Evolutionary conservation across 53 echinoderm and acorn worm genomes (phyloP), one percentile per base, ranked within the genome.

Genomic region (Echinarachnius parma): DNA sequence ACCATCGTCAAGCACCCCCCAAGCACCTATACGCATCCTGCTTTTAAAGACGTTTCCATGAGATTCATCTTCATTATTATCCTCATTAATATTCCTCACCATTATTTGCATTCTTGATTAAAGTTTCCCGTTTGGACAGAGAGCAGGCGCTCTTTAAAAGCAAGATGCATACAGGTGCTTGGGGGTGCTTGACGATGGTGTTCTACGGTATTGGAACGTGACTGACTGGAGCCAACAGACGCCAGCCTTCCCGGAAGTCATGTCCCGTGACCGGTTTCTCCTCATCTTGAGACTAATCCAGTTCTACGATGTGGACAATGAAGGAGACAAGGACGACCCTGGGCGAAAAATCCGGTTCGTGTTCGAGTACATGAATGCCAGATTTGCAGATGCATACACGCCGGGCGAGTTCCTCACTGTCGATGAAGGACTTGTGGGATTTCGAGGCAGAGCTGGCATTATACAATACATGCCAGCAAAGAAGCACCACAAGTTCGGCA

Each of bases 271-370:
- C 52, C 52, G 18, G 13, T 50, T 50, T 19, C 9, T 50, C 4
- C 52, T 50, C 10, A 10, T 50, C 52, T 19, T 50, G 13, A 10
- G 52, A 4, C 19, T 50, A 4, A 4, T 50, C 13, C 52, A 16
- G 52, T 50, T 50, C 20, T 50, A 50, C 18, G 52, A 50, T 50
- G 52, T 50, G 52, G 19, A 50, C 52, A 50, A 50, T 19, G 52
- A 50, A 50, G 52, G 52, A 4, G 52, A 50, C 5, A 19, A 13
- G 4, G 52, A 9, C 20, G 52, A 50, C 52, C 52, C 52, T 13
- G 52, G 52, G 52, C 9, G 52, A 18, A 50, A 50, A 19, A 19
- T 50, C 19, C 52, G 52, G 9, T 50, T 13, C 52, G 52, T 50
- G 4, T 50, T 50, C 20, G 52, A 50, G 4, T 50, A 13, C 52